A percentile compares a stretch with the other conserved stretches of the same genome.
phyloP scores from a whole-genome alignment of 2,797 vertebrate genomes.

The Erpetoichthys calabaricus region DNA sequence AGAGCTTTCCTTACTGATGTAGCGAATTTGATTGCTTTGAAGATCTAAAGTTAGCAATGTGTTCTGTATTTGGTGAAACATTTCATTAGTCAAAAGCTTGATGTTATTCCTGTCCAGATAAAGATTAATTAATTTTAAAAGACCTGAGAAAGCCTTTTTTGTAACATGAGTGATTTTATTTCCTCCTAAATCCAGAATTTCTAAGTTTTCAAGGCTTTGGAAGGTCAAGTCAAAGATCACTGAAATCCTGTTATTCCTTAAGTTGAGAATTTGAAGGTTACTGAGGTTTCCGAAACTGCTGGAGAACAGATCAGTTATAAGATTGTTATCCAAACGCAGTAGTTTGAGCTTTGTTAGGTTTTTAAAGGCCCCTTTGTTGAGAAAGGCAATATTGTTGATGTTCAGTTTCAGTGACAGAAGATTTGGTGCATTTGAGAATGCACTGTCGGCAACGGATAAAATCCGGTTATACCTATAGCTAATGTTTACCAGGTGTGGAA shows the following conservation, averaged over 20 bases:
- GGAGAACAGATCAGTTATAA: slow-evolving; percentile 49
- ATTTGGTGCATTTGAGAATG: slow-evolving; percentile 39
- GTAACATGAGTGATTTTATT: slow-evolving; percentile 55
- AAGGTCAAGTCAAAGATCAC: slow-evolving; percentile 58
- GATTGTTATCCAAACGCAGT: slow-evolving; percentile 67
- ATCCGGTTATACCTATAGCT: slow-evolving; percentile 54
- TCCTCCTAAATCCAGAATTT: slow-evolving; percentile 55
- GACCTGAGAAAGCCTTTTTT: slow-evolving; percentile 39
- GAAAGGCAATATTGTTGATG: slow-evolving; percentile 55
- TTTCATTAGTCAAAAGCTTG: slow-evolving; percentile 26
- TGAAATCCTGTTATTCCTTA: slow-evolving; percentile 61
- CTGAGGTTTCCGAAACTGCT: slow-evolving; percentile 45
- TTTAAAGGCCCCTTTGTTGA: slow-evolving; percentile 36
- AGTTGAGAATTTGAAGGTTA: slow-evolving; percentile 48
- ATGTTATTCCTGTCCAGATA: slow-evolving; percentile 66
- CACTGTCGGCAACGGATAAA: slow-evolving; percentile 22
- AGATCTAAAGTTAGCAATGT: slow-evolving; percentile 54
- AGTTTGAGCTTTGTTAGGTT: slow-evolving; percentile 37
- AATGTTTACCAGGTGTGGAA: slow-evolving; percentile 25
- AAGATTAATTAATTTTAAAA: slow-evolving; percentile 45
- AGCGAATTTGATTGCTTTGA: slow-evolving; percentile 40
- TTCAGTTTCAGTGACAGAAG: slow-evolving; percentile 48
- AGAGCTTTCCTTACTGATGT: slow-evolving; percentile 14
- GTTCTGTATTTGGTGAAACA: slow-evolving; percentile 34
- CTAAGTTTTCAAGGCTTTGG: slow-evolving; percentile 32